Base-by-base conservation (phyloP, 2,113 vertebrate species). In the Eubucco bourcierii region DNA sequence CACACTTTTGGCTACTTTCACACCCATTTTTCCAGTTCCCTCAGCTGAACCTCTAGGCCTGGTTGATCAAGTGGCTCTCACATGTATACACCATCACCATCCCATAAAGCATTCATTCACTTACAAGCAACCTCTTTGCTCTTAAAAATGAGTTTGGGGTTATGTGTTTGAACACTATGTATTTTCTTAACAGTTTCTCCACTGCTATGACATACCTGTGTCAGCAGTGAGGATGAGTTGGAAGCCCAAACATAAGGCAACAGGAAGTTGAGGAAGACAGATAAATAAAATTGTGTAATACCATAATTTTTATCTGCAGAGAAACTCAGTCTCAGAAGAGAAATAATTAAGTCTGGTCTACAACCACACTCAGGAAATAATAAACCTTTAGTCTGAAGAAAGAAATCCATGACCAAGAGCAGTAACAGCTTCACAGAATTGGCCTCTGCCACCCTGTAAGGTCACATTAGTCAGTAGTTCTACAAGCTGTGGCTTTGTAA, bases 261-360 rank as follows among this genome's bases (percentile, higher is more conserved):
- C 28, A 68, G 79, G 82, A 92, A 94, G 72, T 75, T 75, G 68
- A 77, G 56, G 64, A 94, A 85, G 19, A 24, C 59, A 84, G 60
- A 80, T 15, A 82, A 90, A 84, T 44, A 47, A n/a, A 90, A 76
- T 17, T 72, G 31, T 66, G 34, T 12, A 31, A 37, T 29, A 4
- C 6, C 81, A 68, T 21, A 67, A 44, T 56, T 71, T 58, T 18
- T 33, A 76, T 67, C 64, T 47, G 14, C 56, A 71, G 15, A 93
- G 31, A 65, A 83, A 47, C 29, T 60, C 10, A 10, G 77, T 71
- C n/a, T 81, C 41, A 76, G 46, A 77, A 80, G 12, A 81, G 21
- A 55, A 71, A 18, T 31, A 94, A 79, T 29, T 33, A 67, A 53
- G 17, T 87, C 39, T 37, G 29, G 33, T 41, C 60, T 56, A 73